Evolutionary conservation across 2,113 vertebrate genomes (phyloP), one percentile per base, ranked within the genome.

Genomic region (Anguilla rostrata): DNA sequence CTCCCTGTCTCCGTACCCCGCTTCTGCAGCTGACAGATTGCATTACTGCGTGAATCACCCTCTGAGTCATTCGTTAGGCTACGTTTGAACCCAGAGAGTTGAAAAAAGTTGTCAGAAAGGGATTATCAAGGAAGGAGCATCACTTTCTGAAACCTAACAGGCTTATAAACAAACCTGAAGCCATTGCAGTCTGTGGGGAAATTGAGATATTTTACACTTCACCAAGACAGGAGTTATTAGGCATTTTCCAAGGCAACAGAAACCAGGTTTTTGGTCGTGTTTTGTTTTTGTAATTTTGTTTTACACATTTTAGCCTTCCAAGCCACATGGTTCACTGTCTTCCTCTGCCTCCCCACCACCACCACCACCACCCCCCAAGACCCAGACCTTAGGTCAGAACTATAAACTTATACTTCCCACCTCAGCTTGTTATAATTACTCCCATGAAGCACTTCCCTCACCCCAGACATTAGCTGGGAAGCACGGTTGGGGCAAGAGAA

Each of bases 181-280:
- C 71, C 78, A 87, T 34, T 57, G 46, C 20, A 29, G 22, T 87
- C 81, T 41, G 46, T 78, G 86, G 82, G 46, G 81, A 83, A 83
- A 83, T 78, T 84, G 79, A 79, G 79, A 86, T 86, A 86, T 86
- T 86, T 86, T 86, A 86, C 85, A 86, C 85, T 86, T 80, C 85
- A 66, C 85, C 79, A 81, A 82, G 85, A 86, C 85, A 86, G 78
- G 56, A 57, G 78, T 80, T 82, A 81, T 86, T 86, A 81, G 85
- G 78, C 57, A 53, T 81, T 80, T 86, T 79, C n/a, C 11, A 79
- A 79, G 79, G 43, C 81, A 40, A 60, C 78, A 40, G 78, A 71
- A n/a, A 82, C 57, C 85, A 86, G 26, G 40, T 66, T 86, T 82
- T 81, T n/a, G 40, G 14, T 66, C 46, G 39, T 86, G 60, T 63